Base-by-base conservation (phyloP, 2,888 invertebrate genomes). In the Tricholauxania praeusta region DNA sequence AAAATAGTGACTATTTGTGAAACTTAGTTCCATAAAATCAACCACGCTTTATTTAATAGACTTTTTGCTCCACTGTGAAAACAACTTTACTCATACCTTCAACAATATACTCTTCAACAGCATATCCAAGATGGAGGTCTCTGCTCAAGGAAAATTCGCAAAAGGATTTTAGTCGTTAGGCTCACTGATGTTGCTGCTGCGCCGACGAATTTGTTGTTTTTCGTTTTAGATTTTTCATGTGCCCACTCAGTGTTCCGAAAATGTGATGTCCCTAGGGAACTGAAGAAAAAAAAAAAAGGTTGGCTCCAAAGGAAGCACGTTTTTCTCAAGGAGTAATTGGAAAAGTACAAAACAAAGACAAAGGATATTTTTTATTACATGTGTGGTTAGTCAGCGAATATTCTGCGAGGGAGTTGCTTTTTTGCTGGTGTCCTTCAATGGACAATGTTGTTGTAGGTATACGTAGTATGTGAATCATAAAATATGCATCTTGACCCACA, bases 121-220 rank as follows among this genome's bases (percentile, higher is more conserved):
- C 32, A 48, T n/a, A 49, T 39, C 49, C 49, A 19, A 32, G 39
- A 52, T 53, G 57, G 39, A 63, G 64, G 63, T 72, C 71, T 48
- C 53, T 53, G 53, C 8, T 8, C n/a, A 28, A 17, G 39, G 53
- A 57, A 63, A 51, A 52, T 48, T 59, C 17, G 51, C 60, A 59
- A 64, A 60, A 71, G 59, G 59, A 59, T 57, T 59, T 47, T 22
- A 53, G 60, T 67, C 65, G 55, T 55, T 49, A 71, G 28, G 65
- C 63, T 53, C 63, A 51, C 22, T 17, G 66, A 22, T 66, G 59
- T 48, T 39, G 66, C 28, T 66, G 59, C 39, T 65, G 59, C 12
- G 59, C 59, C 19, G 51, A n/a, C 15, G 63, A 19, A 28, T 68
- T 57, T 22, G 68, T 48, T 57, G 57, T 17, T 49, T 28, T 32